Base-by-base conservation (phyloP, 2,888 invertebrate species). In the Platycnemis pennipes region DNA sequence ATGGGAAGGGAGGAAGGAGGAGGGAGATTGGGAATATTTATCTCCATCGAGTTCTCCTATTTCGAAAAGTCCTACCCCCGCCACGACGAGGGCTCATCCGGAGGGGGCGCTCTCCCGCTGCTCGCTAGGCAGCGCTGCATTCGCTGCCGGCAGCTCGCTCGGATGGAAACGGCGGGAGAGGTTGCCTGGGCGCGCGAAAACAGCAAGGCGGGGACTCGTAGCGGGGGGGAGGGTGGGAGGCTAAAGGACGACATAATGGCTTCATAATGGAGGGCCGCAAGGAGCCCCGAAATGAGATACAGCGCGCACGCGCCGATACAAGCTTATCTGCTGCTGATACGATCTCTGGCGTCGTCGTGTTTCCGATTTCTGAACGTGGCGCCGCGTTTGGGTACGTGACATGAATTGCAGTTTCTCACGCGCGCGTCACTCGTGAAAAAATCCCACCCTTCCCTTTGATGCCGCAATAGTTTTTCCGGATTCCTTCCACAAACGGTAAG, bases 181-280 rank as follows among this genome's bases (percentile, higher is more conserved):
- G 69, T 26, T 31, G 69, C n/a, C 42, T 44, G 91, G 44, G 91
- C 91, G 91, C 91, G 91, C n/a, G n/a, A n/a, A 91, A 91, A 87
- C 56, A 63, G 91, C 63, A 91, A 63, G 91, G 56, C n/a, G 87
- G 87, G 42, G 46, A 44, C 87, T 87, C 8, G 26, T 7, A 26
- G n/a, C 26, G n/a, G 63, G 26, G 63, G 63, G 56, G 63, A 8
- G 63, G 56, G 56, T 56, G 56, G 22, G 56, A 7, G 56, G n/a
- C 2, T 7, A 49, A 49, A 49, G 16, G 49, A 16, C 8, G 49
- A 16, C 7, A 16, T 7, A 49, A 16, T 7, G 49, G 49, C 69
- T 77, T 77, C 69, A 77, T 77, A 77, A 77, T 77, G 69, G 69
- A 77, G 69, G 69, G 69, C 69, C 69, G 37, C 69, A 31, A 8